Percentiles rank a stretch among this genome's conserved stretches.
These are phyloP conservation scores for Neria commutata DNA, from an alignment of 2,888 invertebrate genomes.

Conservation along the genomic window DNA sequence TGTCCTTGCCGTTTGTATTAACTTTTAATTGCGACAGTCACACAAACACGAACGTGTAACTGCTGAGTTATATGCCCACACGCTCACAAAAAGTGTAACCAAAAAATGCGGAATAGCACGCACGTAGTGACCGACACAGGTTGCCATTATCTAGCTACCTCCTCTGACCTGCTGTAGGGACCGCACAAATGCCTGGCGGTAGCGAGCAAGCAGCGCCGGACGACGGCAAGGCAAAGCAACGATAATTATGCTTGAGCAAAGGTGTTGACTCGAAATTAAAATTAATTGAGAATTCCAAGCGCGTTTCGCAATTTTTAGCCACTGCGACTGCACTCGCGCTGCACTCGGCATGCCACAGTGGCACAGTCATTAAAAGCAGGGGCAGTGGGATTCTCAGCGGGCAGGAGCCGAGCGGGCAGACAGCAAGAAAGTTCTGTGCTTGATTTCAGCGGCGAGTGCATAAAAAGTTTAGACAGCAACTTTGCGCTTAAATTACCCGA, in stretches of 20 bases:
- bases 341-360: constrained; percentile 15
- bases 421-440: neutral
- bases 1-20: neutral
- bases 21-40: neutral
- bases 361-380: neutral
- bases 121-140: too few species aligned
- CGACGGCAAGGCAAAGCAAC: constrained; percentile 35
- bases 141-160: too few species aligned
- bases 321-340: constrained; percentile 26
- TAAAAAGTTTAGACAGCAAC: constrained; percentile 17
- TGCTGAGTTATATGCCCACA: too few species aligned
- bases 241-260: constrained; percentile 41
- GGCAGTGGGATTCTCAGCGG: neutral
- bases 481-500: neutral
- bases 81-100: too few species aligned
- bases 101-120: too few species aligned
- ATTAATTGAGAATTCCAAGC: constrained; percentile 55
- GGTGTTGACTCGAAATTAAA: constrained; percentile 58
- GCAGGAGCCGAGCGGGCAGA: neutral
- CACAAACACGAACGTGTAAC: too few species aligned
- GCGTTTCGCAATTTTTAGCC: constrained; percentile 36
- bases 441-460: constrained; percentile 16
- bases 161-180: neutral
- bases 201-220: too few species aligned
- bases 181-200: too few species aligned